phyloP scores from a whole-genome alignment of 2,888 invertebrate genomes.

The Dione juno region DNA sequence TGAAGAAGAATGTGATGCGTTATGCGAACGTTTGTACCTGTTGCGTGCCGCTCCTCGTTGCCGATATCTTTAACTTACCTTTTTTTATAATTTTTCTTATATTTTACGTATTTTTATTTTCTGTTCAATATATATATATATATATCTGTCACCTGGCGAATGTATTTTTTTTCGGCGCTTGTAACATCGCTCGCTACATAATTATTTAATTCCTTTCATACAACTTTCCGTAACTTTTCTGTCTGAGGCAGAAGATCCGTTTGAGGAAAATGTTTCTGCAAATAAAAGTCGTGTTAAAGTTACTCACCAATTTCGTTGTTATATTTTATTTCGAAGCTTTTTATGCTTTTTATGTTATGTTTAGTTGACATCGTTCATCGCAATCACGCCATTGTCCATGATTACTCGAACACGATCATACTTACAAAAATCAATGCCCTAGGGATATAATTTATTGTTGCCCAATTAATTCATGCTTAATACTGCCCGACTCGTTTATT shows the following conservation, averaged over 20 bases:
- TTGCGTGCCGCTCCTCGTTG: constrained; percentile 18
- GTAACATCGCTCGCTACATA: not conserved
- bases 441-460: not conserved
- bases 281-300: not conserved
- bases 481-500: no score
- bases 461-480: no score
- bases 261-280: not conserved
- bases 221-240: not conserved
- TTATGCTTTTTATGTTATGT: not conserved
- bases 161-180: not conserved
- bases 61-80: not conserved
- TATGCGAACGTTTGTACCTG: constrained; percentile 28
- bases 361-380: not conserved
- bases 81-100: constrained; percentile 3
- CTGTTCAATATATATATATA: not conserved
- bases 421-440: not conserved
- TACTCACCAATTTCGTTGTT: not conserved
- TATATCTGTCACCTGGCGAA: constrained; percentile 13
- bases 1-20: no score
- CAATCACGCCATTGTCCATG: constrained; percentile 5
- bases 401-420: not conserved
- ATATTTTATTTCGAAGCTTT: not conserved
- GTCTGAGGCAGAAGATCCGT: not conserved
- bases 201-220: not conserved
- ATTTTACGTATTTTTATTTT: not conserved